Conservation (phyloP, 2,113 vertebrate genomes). For the Dasyurus viverrinus region DNA sequence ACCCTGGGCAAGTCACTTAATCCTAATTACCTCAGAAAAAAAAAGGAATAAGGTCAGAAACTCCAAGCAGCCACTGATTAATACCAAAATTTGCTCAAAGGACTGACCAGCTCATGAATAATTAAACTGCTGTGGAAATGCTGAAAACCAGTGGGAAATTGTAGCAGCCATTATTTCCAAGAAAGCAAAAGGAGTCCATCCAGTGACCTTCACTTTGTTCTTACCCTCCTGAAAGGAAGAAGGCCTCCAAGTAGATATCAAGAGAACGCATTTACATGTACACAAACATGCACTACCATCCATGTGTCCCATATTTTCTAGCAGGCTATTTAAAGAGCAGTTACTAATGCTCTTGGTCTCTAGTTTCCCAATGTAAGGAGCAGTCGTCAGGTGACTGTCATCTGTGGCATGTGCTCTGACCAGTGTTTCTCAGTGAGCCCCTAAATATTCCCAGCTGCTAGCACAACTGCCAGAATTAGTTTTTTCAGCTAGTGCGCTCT, state of each 20-base stretch:
- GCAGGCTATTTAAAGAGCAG: slow-evolving; percentile 70
- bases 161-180: neutral
- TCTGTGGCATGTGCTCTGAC: slow-evolving; percentile 11
- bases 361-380: slow-evolving; percentile 57
- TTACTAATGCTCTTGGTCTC: slow-evolving; percentile 7
- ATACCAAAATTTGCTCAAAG: neutral
- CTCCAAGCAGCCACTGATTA: neutral
- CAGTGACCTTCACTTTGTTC: neutral
- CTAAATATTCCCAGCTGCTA: slow-evolving; percentile 13
- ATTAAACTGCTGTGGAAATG: neutral
- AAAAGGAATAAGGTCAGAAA: neutral
- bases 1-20: no score
- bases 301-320: neutral
- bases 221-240: neutral
- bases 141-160: neutral
- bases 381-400: slow-evolving; percentile 50
- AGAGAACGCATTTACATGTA: no score
- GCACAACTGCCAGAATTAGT: neutral
- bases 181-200: slow-evolving; percentile 15
- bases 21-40: no score
- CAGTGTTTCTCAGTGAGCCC: neutral
- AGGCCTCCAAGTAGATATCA: slow-evolving; percentile 55
- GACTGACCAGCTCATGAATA: neutral
- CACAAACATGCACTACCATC: neutral
- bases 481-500: neutral